phyloP scores from a whole-genome alignment of 2,888 invertebrate genomes.

The Drosophila diplacantha region DNA sequence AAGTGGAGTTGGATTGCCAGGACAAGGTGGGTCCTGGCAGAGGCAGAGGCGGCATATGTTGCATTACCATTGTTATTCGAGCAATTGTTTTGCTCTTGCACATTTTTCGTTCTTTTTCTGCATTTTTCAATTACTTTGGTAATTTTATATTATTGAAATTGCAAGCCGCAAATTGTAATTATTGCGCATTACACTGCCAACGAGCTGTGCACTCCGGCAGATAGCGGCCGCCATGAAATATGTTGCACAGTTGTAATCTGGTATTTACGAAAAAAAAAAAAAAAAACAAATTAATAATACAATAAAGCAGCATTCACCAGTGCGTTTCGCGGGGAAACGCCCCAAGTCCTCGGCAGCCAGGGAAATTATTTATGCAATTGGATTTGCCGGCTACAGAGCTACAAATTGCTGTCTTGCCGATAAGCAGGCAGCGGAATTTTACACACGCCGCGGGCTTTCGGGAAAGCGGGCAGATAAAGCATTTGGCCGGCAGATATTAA shows the following conservation, averaged over 20 bases:
- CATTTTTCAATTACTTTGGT: constrained; percentile 71
- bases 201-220: constrained; percentile 16
- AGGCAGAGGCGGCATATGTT: constrained; percentile 47
- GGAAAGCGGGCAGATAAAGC: constrained; percentile 44
- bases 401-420: constrained; percentile 60
- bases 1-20: constrained; percentile 31
- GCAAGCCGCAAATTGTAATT: constrained; percentile 71
- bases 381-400: constrained; percentile 53
- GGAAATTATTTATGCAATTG: constrained; percentile 66
- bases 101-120: constrained; percentile 7
- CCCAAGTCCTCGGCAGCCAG: constrained; percentile 11
- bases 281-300: constrained; percentile 57
- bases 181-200: constrained; percentile 48
- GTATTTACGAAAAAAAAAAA: constrained; percentile 58
- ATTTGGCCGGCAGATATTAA: constrained; percentile 57
- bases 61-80: constrained; percentile 54
- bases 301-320: constrained; percentile 30
- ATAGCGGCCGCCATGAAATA: constrained; percentile 53
- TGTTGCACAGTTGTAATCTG: constrained; percentile 70
- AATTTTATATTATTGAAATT: constrained; percentile 74
- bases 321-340: constrained; percentile 10
- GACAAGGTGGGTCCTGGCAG: background rate
- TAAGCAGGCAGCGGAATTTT: constrained; percentile 56
- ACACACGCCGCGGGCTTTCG: constrained; percentile 23
- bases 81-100: constrained; percentile 27